Evolutionary conservation across 2,888 invertebrate genomes (phyloP).

Genomic region (Chironomus riparius): DNA sequence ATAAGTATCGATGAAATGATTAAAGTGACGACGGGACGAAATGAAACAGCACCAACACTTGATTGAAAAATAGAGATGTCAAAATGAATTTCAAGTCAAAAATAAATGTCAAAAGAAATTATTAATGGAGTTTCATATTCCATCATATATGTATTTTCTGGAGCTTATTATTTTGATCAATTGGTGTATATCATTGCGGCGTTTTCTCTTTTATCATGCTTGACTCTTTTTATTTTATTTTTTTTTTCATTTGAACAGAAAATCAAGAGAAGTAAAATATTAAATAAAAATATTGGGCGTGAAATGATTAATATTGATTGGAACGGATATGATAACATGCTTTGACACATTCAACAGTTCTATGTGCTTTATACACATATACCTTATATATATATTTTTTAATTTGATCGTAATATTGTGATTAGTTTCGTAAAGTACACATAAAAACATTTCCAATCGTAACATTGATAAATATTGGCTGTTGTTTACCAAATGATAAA

Average conservation of each 20-base stretch:
- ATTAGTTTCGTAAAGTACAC: conserved; percentile 7
- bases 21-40: not conserved
- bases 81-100: conserved; percentile 12
- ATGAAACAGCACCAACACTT: not conserved
- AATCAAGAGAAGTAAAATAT: not conserved
- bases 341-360: conserved; percentile 16
- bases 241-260: not conserved
- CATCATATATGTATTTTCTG: not conserved
- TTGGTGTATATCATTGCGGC: conserved; percentile 18
- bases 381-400: not conserved
- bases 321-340: conserved; percentile 23
- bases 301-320: conserved; percentile 25
- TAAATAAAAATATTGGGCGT: not conserved
- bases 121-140: conserved; percentile 14
- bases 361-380: not conserved
- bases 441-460: conserved; percentile 18
- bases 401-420: conserved; percentile 13
- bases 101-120: conserved; percentile 23
- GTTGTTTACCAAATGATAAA: conserved; percentile 15
- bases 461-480: conserved; percentile 9
- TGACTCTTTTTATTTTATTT: not conserved
- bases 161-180: conserved; percentile 22
- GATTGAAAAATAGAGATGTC: conserved; percentile 22
- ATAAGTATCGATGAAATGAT: not conserved
- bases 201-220: not conserved